Conservation (phyloP, 2,888 invertebrate species). For the Xanthostigma xanthostigma region DNA sequence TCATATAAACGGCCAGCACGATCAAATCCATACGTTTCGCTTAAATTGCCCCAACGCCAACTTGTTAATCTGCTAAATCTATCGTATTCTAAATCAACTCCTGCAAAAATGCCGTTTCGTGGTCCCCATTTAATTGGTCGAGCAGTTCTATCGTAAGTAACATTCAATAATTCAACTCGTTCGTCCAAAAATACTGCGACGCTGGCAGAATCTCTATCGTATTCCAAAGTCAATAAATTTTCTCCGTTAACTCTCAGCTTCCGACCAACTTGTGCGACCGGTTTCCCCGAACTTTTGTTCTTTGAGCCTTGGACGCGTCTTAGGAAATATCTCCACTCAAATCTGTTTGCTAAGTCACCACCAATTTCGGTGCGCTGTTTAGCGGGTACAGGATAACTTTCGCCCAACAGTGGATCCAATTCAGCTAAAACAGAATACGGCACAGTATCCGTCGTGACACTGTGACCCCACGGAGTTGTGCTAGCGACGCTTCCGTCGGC, state of each 20-base stretch:
- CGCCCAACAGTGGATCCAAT: constrained; percentile 72
- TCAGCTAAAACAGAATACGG: constrained; percentile 84
- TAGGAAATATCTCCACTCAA: constrained; percentile 91
- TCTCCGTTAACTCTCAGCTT: constrained; percentile 83
- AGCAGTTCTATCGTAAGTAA: constrained; percentile 74
- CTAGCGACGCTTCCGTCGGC: constrained; percentile 73
- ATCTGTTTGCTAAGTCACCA: constrained; percentile 78
- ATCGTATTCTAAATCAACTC: constrained; percentile 85
- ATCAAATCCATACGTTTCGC: constrained; percentile 82
- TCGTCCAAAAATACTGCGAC: constrained; percentile 81
- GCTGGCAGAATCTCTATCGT: constrained; percentile 73
- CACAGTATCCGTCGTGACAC: constrained; percentile 77
- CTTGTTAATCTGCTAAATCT: constrained; percentile 74
- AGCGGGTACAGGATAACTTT: constrained; percentile 82
- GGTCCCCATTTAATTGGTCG: constrained; percentile 76
- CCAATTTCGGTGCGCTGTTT: constrained; percentile 82
- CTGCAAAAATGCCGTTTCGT: constrained; percentile 70
- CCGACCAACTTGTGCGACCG: constrained; percentile 69
- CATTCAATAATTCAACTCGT: constrained; percentile 68
- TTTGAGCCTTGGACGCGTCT: constrained; percentile 54
- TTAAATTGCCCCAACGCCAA: constrained; percentile 87
- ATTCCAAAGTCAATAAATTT: constrained; percentile 78
- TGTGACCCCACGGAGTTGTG: constrained; percentile 74
- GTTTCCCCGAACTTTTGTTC: constrained; percentile 33
- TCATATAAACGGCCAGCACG: constrained; percentile 78